These are phyloP conservation scores for Heteromurus nitidus DNA, from an alignment of 2,888 invertebrate species.

Conservation along the genomic window DNA sequence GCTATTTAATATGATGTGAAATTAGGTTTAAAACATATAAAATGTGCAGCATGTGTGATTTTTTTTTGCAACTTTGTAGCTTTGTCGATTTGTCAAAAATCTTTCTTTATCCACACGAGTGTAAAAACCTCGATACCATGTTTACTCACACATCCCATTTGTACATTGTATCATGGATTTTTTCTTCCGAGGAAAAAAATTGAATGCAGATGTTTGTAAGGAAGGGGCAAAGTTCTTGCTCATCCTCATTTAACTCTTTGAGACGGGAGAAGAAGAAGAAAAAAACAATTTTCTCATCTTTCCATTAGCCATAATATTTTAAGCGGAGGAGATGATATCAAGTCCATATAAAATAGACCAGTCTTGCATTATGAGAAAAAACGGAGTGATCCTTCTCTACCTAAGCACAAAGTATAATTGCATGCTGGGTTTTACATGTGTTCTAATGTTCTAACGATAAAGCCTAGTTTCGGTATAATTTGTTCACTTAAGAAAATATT, in stretches of 20 bases:
- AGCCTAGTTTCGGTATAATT: conserved; percentile 7
- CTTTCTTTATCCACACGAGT: no score
- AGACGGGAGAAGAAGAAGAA: conserved; percentile 29
- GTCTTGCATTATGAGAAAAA: conserved; percentile 10
- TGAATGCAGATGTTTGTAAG: conserved; percentile 18
- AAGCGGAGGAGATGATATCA: conserved; percentile 45
- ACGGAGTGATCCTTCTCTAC: conserved; percentile 16
- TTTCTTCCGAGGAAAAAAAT: not conserved
- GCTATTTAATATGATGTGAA: no score
- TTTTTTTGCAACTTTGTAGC: no score
- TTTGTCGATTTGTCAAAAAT: no score
- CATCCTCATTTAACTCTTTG: conserved; percentile 43
- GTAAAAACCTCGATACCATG: no score
- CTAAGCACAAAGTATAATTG: conserved; percentile 17
- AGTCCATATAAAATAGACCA: conserved; percentile 38
- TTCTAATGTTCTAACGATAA: not conserved
- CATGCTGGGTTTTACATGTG: conserved; percentile 3
- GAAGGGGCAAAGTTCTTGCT: conserved; percentile 27
- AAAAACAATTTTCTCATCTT: conserved; percentile 52
- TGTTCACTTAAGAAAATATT: conserved; percentile 10
- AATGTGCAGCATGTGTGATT: no score
- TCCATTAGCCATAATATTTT: conserved; percentile 48
- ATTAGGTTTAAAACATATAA: no score
- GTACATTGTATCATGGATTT: not conserved
- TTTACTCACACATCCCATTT: no score